phyloP scores from a whole-genome alignment of 2,113 vertebrate species.

The Grallaria varia region DNA sequence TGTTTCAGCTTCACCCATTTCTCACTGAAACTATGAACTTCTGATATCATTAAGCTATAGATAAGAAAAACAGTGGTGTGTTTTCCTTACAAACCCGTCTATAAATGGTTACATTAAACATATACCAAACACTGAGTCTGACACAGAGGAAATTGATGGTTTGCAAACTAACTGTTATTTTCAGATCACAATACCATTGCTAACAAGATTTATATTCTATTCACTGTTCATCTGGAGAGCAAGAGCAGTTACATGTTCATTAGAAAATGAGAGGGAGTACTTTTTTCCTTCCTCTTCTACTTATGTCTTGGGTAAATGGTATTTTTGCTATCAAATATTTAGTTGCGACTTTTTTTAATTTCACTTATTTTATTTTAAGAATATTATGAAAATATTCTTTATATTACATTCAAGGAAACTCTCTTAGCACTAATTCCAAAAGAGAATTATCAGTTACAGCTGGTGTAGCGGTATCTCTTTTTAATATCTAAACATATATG shows the following conservation, averaged over 20 bases:
- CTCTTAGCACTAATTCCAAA: not conserved
- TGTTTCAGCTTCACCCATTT: not conserved
- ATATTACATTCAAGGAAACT: not conserved
- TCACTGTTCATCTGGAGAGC: not conserved
- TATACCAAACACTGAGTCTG: not conserved
- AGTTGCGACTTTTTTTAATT: not conserved
- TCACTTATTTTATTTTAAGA: not conserved
- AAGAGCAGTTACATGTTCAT: not conserved
- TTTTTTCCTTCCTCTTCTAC: not conserved
- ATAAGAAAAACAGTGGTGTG: not conserved
- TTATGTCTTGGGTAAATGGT: not conserved
- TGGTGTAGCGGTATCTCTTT: not conserved
- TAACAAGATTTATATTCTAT: not conserved
- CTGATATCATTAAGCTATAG: not conserved
- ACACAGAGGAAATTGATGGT: not conserved
- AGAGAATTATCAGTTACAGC: not conserved
- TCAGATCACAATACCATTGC: not conserved
- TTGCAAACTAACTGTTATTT: not conserved
- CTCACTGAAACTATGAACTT: not conserved
- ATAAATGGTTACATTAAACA: not conserved
- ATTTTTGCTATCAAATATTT: not conserved
- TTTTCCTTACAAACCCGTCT: not conserved
- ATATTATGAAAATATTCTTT: not conserved
- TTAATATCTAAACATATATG: not conserved
- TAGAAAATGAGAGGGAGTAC: not conserved